These are phyloP conservation scores for Agrochola lychnidis DNA, from an alignment of 2,888 invertebrate genomes.

Conservation along the genomic window DNA sequence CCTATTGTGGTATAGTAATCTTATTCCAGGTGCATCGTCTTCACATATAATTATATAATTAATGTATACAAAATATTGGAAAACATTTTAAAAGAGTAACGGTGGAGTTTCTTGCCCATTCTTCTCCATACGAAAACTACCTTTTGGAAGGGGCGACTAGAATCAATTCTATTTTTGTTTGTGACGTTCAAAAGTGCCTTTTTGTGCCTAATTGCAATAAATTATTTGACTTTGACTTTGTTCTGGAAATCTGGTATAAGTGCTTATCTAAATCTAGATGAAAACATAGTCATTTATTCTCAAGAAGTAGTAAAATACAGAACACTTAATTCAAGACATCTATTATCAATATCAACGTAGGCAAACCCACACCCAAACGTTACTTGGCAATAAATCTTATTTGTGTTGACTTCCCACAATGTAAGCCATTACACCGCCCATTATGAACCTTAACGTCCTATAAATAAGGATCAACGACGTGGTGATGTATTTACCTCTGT, in stretches of 20 bases:
- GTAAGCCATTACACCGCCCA: constrained; percentile 33
- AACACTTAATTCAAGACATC: constrained; percentile 21
- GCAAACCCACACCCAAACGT: constrained; percentile 32
- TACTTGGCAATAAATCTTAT: constrained; percentile 51
- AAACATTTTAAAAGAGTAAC: too few relatives aligned
- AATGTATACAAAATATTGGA: too few relatives aligned
- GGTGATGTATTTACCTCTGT: constrained; percentile 52
- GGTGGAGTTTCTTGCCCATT: too few relatives aligned
- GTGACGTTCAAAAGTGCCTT: too few relatives aligned
- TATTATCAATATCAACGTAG: constrained; percentile 35
- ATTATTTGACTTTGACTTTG: too few relatives aligned
- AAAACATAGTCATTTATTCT: neutral
- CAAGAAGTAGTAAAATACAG: constrained; percentile 1
- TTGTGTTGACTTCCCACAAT: constrained; percentile 56
- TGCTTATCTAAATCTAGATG: neutral
- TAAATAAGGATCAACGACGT: constrained; percentile 51
- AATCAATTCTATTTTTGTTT: too few relatives aligned
- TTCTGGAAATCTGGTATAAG: neutral
- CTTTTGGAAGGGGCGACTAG: too few relatives aligned
- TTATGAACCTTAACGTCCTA: constrained; percentile 46
- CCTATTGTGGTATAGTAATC: too few relatives aligned
- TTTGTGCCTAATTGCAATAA: too few relatives aligned
- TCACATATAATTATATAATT: too few relatives aligned
- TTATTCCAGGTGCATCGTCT: too few relatives aligned
- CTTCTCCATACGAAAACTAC: too few relatives aligned